Percentiles rank a stretch among this genome's conserved stretches.
These are phyloP conservation scores for Dryococelus australis DNA, from an alignment of 2,888 invertebrate species.

Conservation along the genomic window DNA sequence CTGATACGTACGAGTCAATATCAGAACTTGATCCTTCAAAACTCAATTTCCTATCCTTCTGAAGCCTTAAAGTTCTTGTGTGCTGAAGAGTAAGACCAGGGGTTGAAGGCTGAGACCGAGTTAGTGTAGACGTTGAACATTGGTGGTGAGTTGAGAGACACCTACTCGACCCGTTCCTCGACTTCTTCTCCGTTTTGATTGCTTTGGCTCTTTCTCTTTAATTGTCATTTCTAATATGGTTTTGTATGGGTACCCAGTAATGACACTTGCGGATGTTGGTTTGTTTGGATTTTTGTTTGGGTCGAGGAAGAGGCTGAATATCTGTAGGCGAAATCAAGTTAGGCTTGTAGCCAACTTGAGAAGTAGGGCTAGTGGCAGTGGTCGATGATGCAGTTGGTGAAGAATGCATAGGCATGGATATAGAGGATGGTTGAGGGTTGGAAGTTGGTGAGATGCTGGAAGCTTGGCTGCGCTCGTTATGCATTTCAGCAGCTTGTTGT, in stretches of 20 bases:
- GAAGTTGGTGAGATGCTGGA: no score
- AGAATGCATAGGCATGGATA: no score
- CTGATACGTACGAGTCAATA: background rate
- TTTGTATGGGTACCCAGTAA: background rate
- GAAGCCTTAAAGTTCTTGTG: background rate
- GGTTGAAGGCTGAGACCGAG: background rate
- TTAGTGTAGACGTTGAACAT: background rate
- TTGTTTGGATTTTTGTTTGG: background rate
- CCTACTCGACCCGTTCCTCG: background rate
- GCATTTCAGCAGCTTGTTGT: no score
- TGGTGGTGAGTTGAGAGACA: background rate
- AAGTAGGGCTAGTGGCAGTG: background rate
- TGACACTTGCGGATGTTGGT: background rate
- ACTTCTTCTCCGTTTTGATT: background rate
- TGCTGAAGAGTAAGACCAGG: background rate
- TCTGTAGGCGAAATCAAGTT: background rate
- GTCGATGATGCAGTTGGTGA: no score
- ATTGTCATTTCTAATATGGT: background rate
- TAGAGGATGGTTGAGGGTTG: no score
- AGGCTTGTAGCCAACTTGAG: no score
- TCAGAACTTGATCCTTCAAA: background rate
- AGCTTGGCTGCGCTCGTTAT: no score
- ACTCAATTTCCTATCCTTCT: background rate
- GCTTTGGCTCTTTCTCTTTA: background rate
- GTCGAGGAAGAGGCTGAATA: background rate